Evolutionary conservation across 2,888 invertebrate species (phyloP).

Genomic region (Drosophila kanekoi): DNA sequence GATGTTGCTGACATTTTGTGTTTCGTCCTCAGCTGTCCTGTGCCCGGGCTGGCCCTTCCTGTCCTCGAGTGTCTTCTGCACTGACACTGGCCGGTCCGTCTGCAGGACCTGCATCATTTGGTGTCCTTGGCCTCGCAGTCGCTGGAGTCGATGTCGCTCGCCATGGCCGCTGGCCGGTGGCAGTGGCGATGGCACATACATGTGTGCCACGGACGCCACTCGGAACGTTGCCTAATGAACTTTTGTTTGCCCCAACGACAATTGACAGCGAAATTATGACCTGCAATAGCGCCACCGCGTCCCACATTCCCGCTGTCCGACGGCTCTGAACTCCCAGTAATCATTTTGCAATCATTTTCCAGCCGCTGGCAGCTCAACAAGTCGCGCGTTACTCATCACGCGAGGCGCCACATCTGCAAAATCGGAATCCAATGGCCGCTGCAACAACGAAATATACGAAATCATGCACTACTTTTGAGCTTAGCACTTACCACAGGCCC

Average conservation of each 20-base stretch:
- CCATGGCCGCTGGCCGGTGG: background rate
- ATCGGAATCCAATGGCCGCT: background rate
- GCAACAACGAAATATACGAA: background rate
- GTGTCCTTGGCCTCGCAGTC: slow-evolving; percentile 45
- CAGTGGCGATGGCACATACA: slow-evolving; percentile 21
- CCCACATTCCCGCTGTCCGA: background rate
- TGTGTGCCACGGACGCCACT: slow-evolving; percentile 53
- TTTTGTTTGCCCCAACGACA: slow-evolving; percentile 48
- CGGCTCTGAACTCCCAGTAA: slow-evolving; percentile 17
- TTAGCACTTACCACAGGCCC: too few species aligned
- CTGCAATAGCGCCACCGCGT: slow-evolving; percentile 14
- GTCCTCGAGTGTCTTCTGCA: background rate
- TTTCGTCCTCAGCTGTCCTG: slow-evolving; percentile 19
- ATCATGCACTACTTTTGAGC: too few species aligned
- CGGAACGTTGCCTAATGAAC: slow-evolving; percentile 67
- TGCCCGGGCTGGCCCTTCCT: background rate
- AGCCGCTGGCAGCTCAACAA: slow-evolving; percentile 40
- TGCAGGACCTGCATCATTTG: slow-evolving; percentile 24
- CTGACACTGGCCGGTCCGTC: background rate
- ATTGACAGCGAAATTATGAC: slow-evolving; percentile 53
- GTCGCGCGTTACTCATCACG: slow-evolving; percentile 17
- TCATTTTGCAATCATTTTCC: slow-evolving; percentile 39
- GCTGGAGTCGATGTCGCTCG: background rate
- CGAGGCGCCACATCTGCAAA: background rate
- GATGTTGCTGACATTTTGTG: slow-evolving; percentile 72